Evolutionary conservation across 2,888 invertebrate species (phyloP).

Genomic region (Lamellibrachia satsuma): DNA sequence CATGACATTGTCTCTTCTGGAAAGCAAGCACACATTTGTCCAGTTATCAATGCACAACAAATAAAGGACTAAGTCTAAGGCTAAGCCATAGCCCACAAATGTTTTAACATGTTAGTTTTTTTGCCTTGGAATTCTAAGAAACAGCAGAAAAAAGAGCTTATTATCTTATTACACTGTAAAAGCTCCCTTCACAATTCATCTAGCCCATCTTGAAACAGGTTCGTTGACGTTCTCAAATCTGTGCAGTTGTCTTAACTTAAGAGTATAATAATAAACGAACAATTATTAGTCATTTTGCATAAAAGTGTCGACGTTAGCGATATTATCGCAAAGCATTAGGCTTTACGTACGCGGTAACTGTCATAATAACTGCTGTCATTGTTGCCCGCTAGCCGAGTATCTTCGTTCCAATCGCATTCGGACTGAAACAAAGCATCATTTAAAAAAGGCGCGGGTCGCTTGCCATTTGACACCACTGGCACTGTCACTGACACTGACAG

Average conservation of each 20-base stretch:
- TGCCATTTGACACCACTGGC: background rate
- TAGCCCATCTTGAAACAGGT: too few species aligned
- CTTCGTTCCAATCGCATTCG: background rate
- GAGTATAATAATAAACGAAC: too few species aligned
- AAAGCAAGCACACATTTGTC: background rate
- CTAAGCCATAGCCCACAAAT: background rate
- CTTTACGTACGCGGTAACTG: background rate
- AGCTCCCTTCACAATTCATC: too few species aligned
- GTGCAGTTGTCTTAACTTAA: too few species aligned
- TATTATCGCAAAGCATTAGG: background rate
- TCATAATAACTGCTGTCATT: too few species aligned
- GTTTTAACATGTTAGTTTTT: too few species aligned
- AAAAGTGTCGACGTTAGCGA: background rate
- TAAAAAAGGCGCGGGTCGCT: background rate
- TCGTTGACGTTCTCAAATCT: too few species aligned
- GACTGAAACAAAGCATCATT: background rate
- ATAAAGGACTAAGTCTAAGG: too few species aligned
- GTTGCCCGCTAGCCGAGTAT: background rate
- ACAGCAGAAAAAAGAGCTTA: too few species aligned
- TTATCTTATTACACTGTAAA: too few species aligned
- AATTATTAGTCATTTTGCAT: too few species aligned
- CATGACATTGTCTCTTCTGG: background rate
- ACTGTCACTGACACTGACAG: background rate
- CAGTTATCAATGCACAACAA: background rate
- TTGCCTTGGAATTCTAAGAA: too few species aligned